These are phyloP conservation scores for Camarhynchus parvulus DNA, from an alignment of 2,113 vertebrate species.

Conservation along the genomic window DNA sequence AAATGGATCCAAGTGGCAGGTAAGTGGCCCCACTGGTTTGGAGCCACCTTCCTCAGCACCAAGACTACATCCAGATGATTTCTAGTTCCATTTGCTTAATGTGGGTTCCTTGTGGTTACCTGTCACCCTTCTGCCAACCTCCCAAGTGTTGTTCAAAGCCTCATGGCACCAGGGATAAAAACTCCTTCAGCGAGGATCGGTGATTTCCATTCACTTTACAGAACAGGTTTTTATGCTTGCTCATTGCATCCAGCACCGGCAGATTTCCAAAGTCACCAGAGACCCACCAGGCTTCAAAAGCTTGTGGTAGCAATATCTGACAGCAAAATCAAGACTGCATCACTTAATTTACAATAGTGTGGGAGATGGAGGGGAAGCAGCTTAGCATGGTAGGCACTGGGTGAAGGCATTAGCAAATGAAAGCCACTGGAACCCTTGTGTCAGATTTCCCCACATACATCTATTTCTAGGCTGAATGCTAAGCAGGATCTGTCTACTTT, in stretches of 20 bases:
- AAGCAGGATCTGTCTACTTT: background rate
- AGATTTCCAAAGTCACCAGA: background rate
- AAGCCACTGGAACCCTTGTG: background rate
- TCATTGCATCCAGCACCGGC: background rate
- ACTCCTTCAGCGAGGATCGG: background rate
- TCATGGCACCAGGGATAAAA: background rate
- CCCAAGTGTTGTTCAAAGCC: background rate
- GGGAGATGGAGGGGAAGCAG: background rate
- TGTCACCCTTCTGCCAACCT: background rate
- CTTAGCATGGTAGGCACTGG: background rate
- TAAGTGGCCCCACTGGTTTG: accelerated
- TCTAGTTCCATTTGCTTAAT: background rate
- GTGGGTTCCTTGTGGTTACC: background rate
- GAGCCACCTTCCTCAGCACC: background rate
- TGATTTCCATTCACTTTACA: background rate
- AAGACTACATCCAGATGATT: background rate
- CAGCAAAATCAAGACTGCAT: background rate
- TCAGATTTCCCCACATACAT: background rate
- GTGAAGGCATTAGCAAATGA: background rate
- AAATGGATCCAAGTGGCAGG: background rate
- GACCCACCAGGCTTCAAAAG: background rate
- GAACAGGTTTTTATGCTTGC: background rate
- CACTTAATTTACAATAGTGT: background rate
- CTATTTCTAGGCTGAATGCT: background rate
- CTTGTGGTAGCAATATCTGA: background rate